A percentile compares a stretch with the other conserved stretches of the same genome.
These are phyloP conservation scores for Idaea aversata DNA, from an alignment of 2,888 invertebrate genomes.

Conservation along the genomic window DNA sequence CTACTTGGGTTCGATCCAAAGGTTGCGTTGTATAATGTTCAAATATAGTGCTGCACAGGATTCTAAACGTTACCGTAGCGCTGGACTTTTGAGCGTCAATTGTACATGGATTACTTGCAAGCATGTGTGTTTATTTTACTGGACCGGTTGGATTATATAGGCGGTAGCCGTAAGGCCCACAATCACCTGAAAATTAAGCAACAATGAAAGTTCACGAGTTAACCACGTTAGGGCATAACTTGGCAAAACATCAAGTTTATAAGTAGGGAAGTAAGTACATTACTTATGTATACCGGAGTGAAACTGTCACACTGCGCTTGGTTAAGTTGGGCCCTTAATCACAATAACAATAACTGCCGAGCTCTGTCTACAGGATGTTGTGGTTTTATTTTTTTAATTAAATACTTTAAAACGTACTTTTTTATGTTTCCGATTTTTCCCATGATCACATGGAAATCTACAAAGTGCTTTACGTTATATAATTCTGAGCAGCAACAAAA, in stretches of 20 bases:
- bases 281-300: conserved; percentile 54
- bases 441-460: too few relatives aligned
- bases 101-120: too few relatives aligned
- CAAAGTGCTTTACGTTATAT: too few relatives aligned
- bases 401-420: background rate
- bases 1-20: too few relatives aligned
- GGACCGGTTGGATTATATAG: background rate
- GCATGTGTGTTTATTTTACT: too few relatives aligned
- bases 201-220: conserved; percentile 23
- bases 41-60: too few relatives aligned
- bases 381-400: conserved; percentile 7
- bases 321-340: conserved; percentile 58
- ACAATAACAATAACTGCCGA: conserved; percentile 60
- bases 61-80: too few relatives aligned
- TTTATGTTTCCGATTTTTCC: background rate
- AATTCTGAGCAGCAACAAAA: too few relatives aligned
- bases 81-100: too few relatives aligned
- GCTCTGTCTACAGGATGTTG: conserved; percentile 43
- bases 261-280: conserved; percentile 42
- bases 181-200: background rate
- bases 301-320: conserved; percentile 54
- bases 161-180: background rate
- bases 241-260: conserved; percentile 44
- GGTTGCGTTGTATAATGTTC: too few relatives aligned
- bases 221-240: conserved; percentile 33